A percentile compares a stretch with the other conserved stretches of the same genome.
Evolutionary conservation across 2,113 vertebrate species (phyloP).

Genomic region (Equus przewalskii): DNA sequence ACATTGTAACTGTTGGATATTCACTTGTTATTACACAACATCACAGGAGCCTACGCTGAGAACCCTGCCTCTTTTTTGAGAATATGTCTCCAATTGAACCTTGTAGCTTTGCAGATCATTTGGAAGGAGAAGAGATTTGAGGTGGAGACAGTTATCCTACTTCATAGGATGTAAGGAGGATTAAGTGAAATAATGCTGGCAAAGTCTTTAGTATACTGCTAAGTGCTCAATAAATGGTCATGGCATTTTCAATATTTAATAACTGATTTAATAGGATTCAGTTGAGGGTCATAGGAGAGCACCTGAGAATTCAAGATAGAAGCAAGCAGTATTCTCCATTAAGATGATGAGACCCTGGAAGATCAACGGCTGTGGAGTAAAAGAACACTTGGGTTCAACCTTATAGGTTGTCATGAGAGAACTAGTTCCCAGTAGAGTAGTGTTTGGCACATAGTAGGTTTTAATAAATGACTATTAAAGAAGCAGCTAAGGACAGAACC

Average conservation of each 20-base stretch:
- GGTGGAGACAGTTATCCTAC: neutral
- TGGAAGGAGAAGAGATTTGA: conserved; percentile 3
- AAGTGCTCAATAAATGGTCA: conserved; percentile 32
- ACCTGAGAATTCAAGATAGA: conserved; percentile 18
- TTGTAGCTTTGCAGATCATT: conserved; percentile 39
- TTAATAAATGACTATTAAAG: conserved; percentile 7
- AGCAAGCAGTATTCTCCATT: conserved; percentile 44
- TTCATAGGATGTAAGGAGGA: neutral
- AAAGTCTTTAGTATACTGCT: conserved; percentile 2
- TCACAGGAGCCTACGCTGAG: neutral
- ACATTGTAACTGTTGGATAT: neutral
- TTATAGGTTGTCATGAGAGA: conserved; percentile 1
- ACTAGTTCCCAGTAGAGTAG: neutral
- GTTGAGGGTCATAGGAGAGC: neutral
- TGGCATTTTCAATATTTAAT: conserved; percentile 43
- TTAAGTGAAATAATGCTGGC: conserved; percentile 57
- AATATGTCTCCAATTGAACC: neutral
- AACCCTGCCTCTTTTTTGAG: neutral
- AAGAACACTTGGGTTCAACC: neutral
- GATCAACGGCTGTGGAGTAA: neutral
- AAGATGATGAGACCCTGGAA: conserved; percentile 27
- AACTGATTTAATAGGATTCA: conserved; percentile 33
- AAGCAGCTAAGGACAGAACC: conserved; percentile 28
- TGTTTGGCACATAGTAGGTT: conserved; percentile 2
- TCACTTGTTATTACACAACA: neutral